Evolutionary conservation across 2,797 vertebrate species (phyloP), one percentile per base, ranked within the genome.

Genomic region (Sphenopsis melanotis): DNA sequence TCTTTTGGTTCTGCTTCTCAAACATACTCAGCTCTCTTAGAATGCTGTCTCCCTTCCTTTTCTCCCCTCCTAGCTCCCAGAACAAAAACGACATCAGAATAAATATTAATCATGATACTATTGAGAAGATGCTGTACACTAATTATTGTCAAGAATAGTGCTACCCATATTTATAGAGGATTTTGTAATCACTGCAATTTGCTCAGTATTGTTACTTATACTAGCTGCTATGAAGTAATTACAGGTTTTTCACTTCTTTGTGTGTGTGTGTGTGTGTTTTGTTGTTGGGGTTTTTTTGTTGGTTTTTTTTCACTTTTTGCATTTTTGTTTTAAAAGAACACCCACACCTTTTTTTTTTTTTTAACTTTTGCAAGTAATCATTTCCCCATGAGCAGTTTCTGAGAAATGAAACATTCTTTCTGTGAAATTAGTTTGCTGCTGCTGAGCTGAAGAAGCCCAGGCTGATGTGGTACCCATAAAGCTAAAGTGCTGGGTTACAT

Each of bases 181-280:
- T 95, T 91, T 97, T 97, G 94, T 96, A 97, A 97, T 97, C 93
- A 94, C 60, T 88, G 92, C 91, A 95, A 95, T 96, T 96, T 82
- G 76, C 89, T 96, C 95, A 37, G 90, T 95, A 94, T 97, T 97
- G 92, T 96, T 96, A 94, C 94, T 92, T 87, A 89, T 32, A 90
- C 68, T 83, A 90, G 79, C 74, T 77, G 55, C 83, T 96, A 96
- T 89, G 90, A 96, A 97, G 87, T 90, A 96, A 95, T 95, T 96
- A 87, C 41, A 84, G 15, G 77, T 91, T 95, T 95, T 85, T 91
- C 37, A 34, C 86, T 49, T 65, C 4, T 71, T 52, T 15, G 4
- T n/a, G 3, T 64, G 1, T 50, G 23, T 65, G 15, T 32, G n/a
- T 75, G 26, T 76, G 30, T 39, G 13, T 59, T 49, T 42, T 46